Percentiles rank a stretch among this genome's conserved stretches.
phyloP scores from a whole-genome alignment of 2,113 vertebrate species.

The Scartelaos histophorus region DNA sequence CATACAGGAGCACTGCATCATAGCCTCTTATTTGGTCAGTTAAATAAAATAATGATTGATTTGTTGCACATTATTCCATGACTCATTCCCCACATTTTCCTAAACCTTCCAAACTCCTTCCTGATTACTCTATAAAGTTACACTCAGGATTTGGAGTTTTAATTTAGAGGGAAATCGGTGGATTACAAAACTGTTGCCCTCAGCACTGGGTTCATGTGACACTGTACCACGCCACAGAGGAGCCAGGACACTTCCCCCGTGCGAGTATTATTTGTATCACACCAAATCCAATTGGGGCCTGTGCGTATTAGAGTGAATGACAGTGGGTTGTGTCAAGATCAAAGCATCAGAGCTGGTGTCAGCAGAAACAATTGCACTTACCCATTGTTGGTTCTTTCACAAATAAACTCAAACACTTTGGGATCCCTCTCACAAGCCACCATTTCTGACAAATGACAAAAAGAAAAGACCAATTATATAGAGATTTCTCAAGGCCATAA shows the following conservation, averaged over 20 bases:
- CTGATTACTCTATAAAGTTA: slow-evolving; percentile 2
- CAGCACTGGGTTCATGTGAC: background rate
- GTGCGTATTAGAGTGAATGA: slow-evolving; percentile 28
- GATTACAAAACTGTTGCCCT: background rate
- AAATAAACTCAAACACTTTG: slow-evolving; percentile 8
- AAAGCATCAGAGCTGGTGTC: slow-evolving; percentile 36
- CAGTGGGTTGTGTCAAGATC: slow-evolving; percentile 29
- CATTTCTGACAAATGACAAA: background rate
- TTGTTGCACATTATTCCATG: background rate
- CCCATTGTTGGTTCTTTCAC: background rate
- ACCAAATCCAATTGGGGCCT: slow-evolving; percentile 24
- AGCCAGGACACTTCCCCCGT: background rate
- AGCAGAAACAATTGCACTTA: slow-evolving; percentile 33
- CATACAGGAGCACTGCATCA: background rate
- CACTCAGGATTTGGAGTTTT: background rate
- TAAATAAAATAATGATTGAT: slow-evolving; percentile 5
- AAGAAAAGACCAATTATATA: background rate
- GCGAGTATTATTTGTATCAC: slow-evolving; percentile 11
- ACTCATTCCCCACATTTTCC: background rate
- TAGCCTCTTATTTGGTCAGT: background rate
- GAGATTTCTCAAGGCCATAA: background rate
- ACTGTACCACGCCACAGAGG: background rate
- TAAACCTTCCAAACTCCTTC: background rate
- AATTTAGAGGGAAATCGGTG: background rate
- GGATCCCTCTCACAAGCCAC: background rate